Evolutionary conservation across 1,140 invertebrate genomes (phyloP), one percentile per base, ranked within the genome.

Genomic region (Centruroides sculpturatus): DNA sequence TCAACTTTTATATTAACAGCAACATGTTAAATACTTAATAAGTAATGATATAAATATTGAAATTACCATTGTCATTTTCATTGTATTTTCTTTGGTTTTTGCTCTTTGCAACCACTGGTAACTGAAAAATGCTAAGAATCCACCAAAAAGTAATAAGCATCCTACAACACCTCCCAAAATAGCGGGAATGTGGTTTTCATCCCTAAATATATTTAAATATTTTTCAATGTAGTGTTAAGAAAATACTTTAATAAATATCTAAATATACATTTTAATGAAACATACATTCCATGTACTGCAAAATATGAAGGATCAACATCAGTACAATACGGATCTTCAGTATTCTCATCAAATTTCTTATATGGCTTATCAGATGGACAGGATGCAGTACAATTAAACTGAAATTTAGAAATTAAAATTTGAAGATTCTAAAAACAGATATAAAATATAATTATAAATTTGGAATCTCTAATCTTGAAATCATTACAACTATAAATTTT

Each of bases 361-460:
- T 89, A 82, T 0, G 86, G 86, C 63, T 81, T 79, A 49, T 89
- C 83, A 0, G 78, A 68, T 0, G 94, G 92, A 71, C 93, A 97
- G 4, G 76, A 79, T 1, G 83, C 78, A 0, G 91, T 90, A 71
- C 93, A 98, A 65, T 90, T 90, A 71, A 96, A 97, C 78, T 81
- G 68, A 55, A 71, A 69, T 55, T 7, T 61, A 60, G 66, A 56
- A 64, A 23, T 23, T 23, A 23, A 23, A 48, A 47, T 51, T 47
- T 65, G 46, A 11, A 12, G 35, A 50, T 35, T n/a, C 23, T 34
- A n/a, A n/a, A n/a, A n/a, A n/a, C n/a, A n/a, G n/a, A n/a, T n/a
- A n/a, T n/a, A n/a, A n/a, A n/a, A n/a, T n/a, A n/a, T n/a, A n/a
- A n/a, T n/a, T n/a, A n/a, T n/a, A n/a, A n/a, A n/a, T n/a, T n/a